Evolutionary conservation across 1,140 invertebrate genomes (phyloP).

Genomic region (Arctopsyche grandis): DNA sequence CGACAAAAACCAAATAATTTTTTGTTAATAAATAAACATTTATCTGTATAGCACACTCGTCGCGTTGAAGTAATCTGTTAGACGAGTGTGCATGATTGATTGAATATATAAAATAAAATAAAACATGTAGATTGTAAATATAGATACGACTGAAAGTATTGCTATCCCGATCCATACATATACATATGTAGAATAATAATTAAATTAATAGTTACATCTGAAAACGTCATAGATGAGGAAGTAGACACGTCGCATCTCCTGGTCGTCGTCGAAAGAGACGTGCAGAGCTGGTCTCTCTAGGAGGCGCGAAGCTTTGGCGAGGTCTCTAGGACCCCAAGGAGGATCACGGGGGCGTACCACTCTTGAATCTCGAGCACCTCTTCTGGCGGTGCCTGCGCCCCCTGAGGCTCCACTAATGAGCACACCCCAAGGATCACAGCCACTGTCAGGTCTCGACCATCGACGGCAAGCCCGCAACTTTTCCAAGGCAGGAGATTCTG

Average conservation of each 20-base stretch:
- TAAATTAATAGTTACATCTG: conserved; percentile 70
- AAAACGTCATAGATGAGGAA: conserved; percentile 82
- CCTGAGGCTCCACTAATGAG: conserved; percentile 5
- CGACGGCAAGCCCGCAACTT: conserved; percentile 39
- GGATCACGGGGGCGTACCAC: conserved; percentile 51
- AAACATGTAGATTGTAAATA: too few relatives aligned
- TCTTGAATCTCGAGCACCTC: conserved; percentile 13
- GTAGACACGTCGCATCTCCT: conserved; percentile 81
- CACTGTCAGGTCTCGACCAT: conserved; percentile 51
- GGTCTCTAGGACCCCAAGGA: conserved; percentile 65
- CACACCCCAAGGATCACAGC: conserved; percentile 44
- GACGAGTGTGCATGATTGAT: too few relatives aligned
- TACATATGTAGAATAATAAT: too few relatives aligned
- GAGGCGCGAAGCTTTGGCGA: conserved; percentile 71
- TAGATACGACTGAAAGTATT: too few relatives aligned
- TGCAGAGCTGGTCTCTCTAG: conserved; percentile 66
- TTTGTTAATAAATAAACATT: too few relatives aligned
- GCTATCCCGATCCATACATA: too few relatives aligned
- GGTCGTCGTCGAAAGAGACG: conserved; percentile 72
- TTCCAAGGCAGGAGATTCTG: conserved; percentile 44
- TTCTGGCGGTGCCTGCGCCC: neutral
- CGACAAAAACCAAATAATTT: too few relatives aligned
- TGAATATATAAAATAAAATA: too few relatives aligned
- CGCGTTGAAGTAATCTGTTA: too few relatives aligned
- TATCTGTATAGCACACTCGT: too few relatives aligned